Evolutionary conservation across 2,113 vertebrate species (phyloP), one percentile per base, ranked within the genome.

Genomic region (Tympanuchus pallidicinctus): DNA sequence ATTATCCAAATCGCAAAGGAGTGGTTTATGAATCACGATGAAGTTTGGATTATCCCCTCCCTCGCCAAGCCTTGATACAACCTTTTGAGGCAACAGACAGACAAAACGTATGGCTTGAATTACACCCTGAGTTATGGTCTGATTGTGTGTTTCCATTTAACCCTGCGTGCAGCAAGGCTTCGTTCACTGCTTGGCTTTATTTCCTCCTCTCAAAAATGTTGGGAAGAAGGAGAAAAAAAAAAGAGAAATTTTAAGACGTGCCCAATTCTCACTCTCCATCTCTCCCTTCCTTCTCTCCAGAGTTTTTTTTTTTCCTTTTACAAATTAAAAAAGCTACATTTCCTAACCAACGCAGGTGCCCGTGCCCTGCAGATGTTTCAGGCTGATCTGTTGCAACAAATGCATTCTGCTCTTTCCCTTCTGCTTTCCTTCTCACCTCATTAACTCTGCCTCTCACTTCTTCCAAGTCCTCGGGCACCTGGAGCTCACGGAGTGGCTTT

Each of bases 361-460:
- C 61, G 2, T 88, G 72, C 72, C 65, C 83, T 90, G 84, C 95
- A 97, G 93, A 96, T 90, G 92, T 91, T 93, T 82, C n/a, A 1
- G 30, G 82, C 82, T 91, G 91, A 94, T 95, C 85, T 84, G 36
- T 80, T 92, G 59, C 66, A 85, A 91, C 93, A 73, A 95, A 91
- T 40, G 87, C 20, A 25, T 85, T 96, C 89, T 92, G 65, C 90
- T 96, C 93, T 87, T 86, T 82, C 84, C 93, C 84, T 94, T 89
- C 90, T 95, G 88, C 84, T 95, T 95, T 96, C 89, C 80, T 97
- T 97, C 95, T 93, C 97, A 97, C 97, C 91, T 97, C 97, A 96
- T 98, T 97, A 97, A 96, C 92, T 97, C 61, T 92, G 84, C 94
- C 95, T 96, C 95, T 96, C 94, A 88, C 94, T 96, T 96, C 95